A percentile compares a stretch with the other conserved stretches of the same genome.
Conservation (phyloP, 2,113 vertebrate genomes). For the Perccottus glenii region DNA sequence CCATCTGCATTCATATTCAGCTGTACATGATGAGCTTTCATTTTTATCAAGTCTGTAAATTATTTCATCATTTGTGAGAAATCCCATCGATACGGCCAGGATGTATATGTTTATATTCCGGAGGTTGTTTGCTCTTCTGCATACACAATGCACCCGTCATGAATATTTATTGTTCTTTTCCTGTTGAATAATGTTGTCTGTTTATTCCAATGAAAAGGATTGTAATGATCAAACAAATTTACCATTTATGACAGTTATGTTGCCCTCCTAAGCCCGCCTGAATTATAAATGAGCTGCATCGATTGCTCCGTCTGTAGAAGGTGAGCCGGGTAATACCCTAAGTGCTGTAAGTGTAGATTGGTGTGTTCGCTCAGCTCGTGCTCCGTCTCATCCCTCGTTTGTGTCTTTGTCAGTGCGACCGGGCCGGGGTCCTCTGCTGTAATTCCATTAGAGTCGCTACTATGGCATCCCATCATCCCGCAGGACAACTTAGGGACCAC, state of each 20-base stretch:
- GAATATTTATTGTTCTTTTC: constrained; percentile 65
- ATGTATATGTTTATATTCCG: constrained; percentile 39
- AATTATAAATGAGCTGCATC: constrained; percentile 73
- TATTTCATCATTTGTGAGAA: constrained; percentile 66
- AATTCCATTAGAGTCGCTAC: constrained; percentile 75
- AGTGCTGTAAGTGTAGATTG: constrained; percentile 67
- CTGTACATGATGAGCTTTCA: constrained; percentile 54
- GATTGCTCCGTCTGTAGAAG: constrained; percentile 61
- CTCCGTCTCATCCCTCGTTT: constrained; percentile 64
- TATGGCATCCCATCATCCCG: constrained; percentile 73
- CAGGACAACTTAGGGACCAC: constrained; percentile 76
- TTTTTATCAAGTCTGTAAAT: constrained; percentile 68
- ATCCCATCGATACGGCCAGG: constrained; percentile 45
- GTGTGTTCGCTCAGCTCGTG: constrained; percentile 42
- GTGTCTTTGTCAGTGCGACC: constrained; percentile 60
- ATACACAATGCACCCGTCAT: constrained; percentile 42
- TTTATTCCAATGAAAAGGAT: constrained; percentile 73
- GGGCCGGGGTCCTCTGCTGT: constrained; percentile 65
- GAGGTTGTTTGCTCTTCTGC: constrained; percentile 49
- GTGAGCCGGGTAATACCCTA: constrained; percentile 65
- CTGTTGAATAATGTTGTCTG: constrained; percentile 74
- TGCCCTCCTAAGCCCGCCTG: constrained; percentile 61
- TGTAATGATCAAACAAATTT: constrained; percentile 77
- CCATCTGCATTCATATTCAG: constrained; percentile 36
- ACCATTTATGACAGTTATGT: constrained; percentile 74